Evolutionary conservation across 35 echinoderm and acorn worm genomes (phyloP).

Genomic region (Patiria miniata): DNA sequence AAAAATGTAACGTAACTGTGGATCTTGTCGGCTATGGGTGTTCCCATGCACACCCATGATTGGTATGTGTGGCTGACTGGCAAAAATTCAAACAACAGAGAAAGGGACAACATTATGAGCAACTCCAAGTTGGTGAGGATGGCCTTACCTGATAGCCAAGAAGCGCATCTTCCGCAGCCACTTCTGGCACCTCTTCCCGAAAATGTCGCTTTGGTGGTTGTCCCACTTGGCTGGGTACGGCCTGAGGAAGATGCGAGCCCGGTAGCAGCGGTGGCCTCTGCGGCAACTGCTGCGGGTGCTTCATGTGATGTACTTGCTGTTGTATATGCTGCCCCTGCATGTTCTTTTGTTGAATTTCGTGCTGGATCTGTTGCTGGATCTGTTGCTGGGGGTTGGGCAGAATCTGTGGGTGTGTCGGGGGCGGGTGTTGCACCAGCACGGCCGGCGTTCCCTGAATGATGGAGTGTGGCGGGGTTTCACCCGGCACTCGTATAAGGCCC

Average conservation of each 20-base stretch:
- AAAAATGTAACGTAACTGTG: too few relatives aligned
- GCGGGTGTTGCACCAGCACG: not conserved
- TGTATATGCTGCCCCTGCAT: not conserved
- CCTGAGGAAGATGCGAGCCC: not conserved
- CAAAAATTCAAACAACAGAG: too few relatives aligned
- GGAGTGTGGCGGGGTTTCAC: not conserved
- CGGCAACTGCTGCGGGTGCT: not conserved
- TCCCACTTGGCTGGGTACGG: not conserved
- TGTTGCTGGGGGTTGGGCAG: not conserved
- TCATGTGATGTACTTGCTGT: not conserved
- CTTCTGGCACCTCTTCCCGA: not conserved
- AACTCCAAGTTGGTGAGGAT: not conserved
- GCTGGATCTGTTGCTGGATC: constrained; percentile 21
- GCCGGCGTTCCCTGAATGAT: not conserved
- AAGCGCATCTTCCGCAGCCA: not conserved
- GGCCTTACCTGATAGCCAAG: constrained; percentile 1
- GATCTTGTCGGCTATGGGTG: too few relatives aligned
- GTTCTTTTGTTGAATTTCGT: not conserved
- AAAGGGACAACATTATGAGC: too few relatives aligned
- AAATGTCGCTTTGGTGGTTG: not conserved
- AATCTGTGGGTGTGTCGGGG: not conserved
- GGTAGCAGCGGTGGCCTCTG: not conserved
- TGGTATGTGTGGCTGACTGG: too few relatives aligned
- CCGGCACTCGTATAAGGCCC: not conserved
- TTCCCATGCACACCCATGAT: too few relatives aligned